Percentiles rank a stretch among this genome's conserved stretches.
Evolutionary conservation across 2,888 invertebrate species (phyloP).

Genomic region (Chrysomela aeneicollis): DNA sequence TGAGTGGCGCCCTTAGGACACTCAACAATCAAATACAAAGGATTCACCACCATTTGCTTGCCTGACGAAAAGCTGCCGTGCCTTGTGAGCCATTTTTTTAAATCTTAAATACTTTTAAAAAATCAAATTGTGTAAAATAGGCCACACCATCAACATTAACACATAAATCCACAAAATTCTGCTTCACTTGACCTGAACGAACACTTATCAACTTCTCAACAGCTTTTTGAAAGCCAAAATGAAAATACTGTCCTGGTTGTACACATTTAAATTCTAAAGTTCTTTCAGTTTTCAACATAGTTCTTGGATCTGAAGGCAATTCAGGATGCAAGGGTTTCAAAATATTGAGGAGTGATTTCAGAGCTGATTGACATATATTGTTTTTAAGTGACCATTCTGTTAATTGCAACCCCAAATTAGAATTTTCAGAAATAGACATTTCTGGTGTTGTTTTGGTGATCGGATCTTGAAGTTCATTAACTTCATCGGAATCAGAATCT

Average conservation of each 20-base stretch:
- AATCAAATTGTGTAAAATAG: too few relatives aligned
- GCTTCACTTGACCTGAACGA: slow-evolving; percentile 16
- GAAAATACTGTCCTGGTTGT: slow-evolving; percentile 18
- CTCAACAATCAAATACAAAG: too few relatives aligned
- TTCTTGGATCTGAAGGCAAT: slow-evolving; percentile 30
- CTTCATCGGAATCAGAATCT: too few relatives aligned
- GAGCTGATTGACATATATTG: slow-evolving; percentile 17
- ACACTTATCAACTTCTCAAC: slow-evolving; percentile 12
- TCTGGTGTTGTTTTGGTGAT: slow-evolving; percentile 12
- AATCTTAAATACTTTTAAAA: too few relatives aligned
- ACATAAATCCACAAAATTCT: slow-evolving; percentile 18
- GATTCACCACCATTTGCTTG: too few relatives aligned
- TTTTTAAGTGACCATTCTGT: slow-evolving; percentile 19
- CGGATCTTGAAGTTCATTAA: slow-evolving; percentile 7
- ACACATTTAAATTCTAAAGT: slow-evolving; percentile 14
- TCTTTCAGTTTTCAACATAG: slow-evolving; percentile 21
- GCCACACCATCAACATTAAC: slow-evolving; percentile 20
- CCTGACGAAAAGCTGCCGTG: too few relatives aligned
- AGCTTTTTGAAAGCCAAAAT: slow-evolving; percentile 21
- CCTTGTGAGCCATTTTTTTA: too few relatives aligned
- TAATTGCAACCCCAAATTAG: slow-evolving; percentile 28
- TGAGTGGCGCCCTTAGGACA: too few relatives aligned
- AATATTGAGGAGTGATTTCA: slow-evolving; percentile 14
- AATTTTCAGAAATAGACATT: slow-evolving; percentile 16
- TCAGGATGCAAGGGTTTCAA: slow-evolving; percentile 22